A percentile compares a stretch with the other conserved stretches of the same genome.
Conservation (phyloP, 2,888 invertebrate species). For the Pyrocoelia pectoralis region DNA sequence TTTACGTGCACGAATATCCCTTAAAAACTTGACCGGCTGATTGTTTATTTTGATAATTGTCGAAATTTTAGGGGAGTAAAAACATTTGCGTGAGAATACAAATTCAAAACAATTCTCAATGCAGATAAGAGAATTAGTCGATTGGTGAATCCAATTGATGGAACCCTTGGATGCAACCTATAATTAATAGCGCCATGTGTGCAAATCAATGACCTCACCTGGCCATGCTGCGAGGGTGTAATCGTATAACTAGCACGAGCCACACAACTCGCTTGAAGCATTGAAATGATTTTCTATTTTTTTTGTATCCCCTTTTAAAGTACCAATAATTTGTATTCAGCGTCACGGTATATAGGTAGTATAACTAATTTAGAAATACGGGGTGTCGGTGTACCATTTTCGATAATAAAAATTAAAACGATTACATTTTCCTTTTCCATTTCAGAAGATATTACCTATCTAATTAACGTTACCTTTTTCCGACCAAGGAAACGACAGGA, state of each 20-base stretch:
- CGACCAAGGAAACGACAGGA: no score
- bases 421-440: no score
- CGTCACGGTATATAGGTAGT: background rate
- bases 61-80: constrained; percentile 1
- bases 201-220: constrained; percentile 55
- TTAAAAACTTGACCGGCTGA: background rate
- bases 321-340: background rate
- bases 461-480: no score
- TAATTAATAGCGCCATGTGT: constrained; percentile 54
- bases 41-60: background rate
- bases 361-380: no score
- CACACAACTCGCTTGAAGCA: constrained; percentile 10
- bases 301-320: background rate
- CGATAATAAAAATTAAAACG: no score
- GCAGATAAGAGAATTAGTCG: constrained; percentile 38
- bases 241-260: constrained; percentile 36
- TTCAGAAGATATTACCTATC: no score
- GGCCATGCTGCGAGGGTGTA: constrained; percentile 44
- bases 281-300: background rate
- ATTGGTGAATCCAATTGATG: constrained; percentile 43
- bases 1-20: no score
- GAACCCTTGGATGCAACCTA: constrained; percentile 39
- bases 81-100: constrained; percentile 41
- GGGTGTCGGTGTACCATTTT: no score
- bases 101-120: constrained; percentile 41